Percentiles rank a stretch among this genome's conserved stretches.
Evolutionary conservation across 2,113 vertebrate genomes (phyloP).

Genomic region (Hippocampus abdominalis): DNA sequence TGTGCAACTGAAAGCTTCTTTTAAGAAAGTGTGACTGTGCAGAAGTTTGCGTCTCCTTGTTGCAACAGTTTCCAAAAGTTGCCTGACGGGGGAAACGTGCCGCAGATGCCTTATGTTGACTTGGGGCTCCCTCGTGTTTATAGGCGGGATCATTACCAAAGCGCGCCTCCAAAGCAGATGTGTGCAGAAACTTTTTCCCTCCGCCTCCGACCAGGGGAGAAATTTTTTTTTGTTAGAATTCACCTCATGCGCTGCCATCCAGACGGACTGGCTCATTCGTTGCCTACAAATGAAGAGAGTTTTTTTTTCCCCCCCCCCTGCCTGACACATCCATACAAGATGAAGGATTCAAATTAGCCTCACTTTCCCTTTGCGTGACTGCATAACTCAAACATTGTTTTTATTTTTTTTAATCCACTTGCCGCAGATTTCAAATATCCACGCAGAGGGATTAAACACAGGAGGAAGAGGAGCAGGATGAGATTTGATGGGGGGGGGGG

Average conservation of each 20-base stretch:
- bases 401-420: conserved; percentile 12
- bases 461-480: conserved; percentile 7
- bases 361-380: conserved; percentile 8
- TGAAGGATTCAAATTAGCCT: conserved; percentile 34
- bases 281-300: conserved; percentile 22
- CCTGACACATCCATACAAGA: conserved; percentile 24
- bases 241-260: conserved; percentile 15
- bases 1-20: not conserved
- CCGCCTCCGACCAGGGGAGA: not conserved
- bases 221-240: conserved; percentile 40
- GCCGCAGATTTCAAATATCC: conserved; percentile 19
- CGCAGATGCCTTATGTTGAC: conserved; percentile 8
- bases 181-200: not conserved
- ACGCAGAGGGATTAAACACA: conserved; percentile 6
- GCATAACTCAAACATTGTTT: conserved; percentile 7
- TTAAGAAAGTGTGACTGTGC: not conserved
- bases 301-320: conserved; percentile 2
- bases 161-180: conserved; percentile 5
- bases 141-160: not conserved
- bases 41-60: not conserved
- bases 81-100: not conserved
- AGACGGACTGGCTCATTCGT: conserved; percentile 31
- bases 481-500: conserved; percentile 15
- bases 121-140: not conserved
- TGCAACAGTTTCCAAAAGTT: not conserved